These are phyloP conservation scores for Salvelinus sp. DNA, from an alignment of 2,113 vertebrate species.

Conservation along the genomic window DNA sequence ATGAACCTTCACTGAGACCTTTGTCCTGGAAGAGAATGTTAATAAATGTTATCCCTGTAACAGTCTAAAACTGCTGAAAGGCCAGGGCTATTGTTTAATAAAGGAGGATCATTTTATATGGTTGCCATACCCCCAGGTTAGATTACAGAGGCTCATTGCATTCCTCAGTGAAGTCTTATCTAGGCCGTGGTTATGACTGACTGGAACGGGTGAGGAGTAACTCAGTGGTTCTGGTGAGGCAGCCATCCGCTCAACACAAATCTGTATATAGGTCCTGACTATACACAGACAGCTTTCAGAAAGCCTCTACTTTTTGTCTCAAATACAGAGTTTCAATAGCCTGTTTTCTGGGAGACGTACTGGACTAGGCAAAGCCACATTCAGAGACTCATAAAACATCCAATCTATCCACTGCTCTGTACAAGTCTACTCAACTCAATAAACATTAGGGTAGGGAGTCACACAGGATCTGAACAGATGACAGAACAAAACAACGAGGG, in stretches of 20 bases:
- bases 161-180: slow-evolving; percentile 47
- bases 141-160: slow-evolving; percentile 46
- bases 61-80: slow-evolving; percentile 7
- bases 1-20: slow-evolving; percentile 18
- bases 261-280: slow-evolving; percentile 11
- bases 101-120: slow-evolving; percentile 42
- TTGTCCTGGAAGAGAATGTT: slow-evolving; percentile 11
- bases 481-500: not conserved
- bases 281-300: slow-evolving; percentile 9
- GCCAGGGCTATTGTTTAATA: not conserved
- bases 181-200: slow-evolving; percentile 50
- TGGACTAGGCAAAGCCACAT: not conserved
- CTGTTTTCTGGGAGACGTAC: slow-evolving; percentile 6
- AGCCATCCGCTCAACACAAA: slow-evolving; percentile 13
- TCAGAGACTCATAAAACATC: slow-evolving; percentile 11
- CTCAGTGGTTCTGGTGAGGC: slow-evolving; percentile 3
- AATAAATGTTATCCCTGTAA: slow-evolving; percentile 26
- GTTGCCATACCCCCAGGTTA: slow-evolving; percentile 40
- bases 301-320: not conserved
- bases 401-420: slow-evolving; percentile 1
- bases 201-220: slow-evolving; percentile 29
- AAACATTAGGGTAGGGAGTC: slow-evolving; percentile 13
- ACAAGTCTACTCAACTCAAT: slow-evolving; percentile 1
- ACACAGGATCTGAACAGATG: not conserved
- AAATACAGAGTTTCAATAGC: not conserved